These are phyloP conservation scores for Apaloderma vittatum DNA, from an alignment of 2,113 vertebrate genomes.

Conservation along the genomic window DNA sequence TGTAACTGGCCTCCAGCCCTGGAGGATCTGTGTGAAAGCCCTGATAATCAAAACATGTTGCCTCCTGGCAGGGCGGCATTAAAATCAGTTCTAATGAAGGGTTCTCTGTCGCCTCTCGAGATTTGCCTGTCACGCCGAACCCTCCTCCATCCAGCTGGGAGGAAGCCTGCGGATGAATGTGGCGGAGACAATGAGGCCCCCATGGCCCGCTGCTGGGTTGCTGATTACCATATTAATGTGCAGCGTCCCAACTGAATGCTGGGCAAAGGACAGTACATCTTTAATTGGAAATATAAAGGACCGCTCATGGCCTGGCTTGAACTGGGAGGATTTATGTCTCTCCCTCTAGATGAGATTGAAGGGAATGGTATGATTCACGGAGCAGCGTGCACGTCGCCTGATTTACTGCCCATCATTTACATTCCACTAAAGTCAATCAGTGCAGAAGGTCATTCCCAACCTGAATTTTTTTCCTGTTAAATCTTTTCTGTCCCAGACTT, in stretches of 20 bases:
- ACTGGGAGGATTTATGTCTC: slow-evolving; percentile 85
- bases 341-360: slow-evolving; percentile 82
- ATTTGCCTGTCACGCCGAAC: slow-evolving; percentile 9
- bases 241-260: slow-evolving; percentile 46
- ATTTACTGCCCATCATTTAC: slow-evolving; percentile 91
- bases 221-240: slow-evolving; percentile 71
- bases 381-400: slow-evolving; percentile 70
- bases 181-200: slow-evolving; percentile 21
- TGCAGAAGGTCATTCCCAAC: slow-evolving; percentile 87
- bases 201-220: neutral
- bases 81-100: neutral
- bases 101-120: neutral
- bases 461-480: slow-evolving; percentile 82
- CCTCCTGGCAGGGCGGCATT: neutral
- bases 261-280: slow-evolving; percentile 73
- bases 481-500: slow-evolving; percentile 63
- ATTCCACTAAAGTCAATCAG: slow-evolving; percentile 88
- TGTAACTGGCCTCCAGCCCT: neutral
- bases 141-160: neutral
- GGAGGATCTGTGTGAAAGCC: neutral
- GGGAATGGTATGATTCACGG: slow-evolving; percentile 81
- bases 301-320: slow-evolving; percentile 68
- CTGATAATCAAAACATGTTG: neutral
- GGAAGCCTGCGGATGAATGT: slow-evolving; percentile 27
- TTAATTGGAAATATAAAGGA: slow-evolving; percentile 81